Conservation (phyloP, 2,888 invertebrate species). For the Periphyllus acericola region DNA sequence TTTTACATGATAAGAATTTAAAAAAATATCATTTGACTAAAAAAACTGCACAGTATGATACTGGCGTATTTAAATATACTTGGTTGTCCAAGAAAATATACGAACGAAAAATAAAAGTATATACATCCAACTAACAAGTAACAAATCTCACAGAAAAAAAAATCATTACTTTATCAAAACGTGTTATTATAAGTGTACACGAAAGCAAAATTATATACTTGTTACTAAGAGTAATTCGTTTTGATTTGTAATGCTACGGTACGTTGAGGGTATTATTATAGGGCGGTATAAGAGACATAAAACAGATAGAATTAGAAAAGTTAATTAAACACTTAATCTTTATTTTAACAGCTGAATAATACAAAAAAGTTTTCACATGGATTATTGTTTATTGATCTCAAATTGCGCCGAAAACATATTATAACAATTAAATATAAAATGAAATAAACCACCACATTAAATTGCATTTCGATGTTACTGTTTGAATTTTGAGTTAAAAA, state of each 20-base stretch:
- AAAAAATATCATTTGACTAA: background rate
- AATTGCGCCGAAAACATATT: background rate
- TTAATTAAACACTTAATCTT: conserved; percentile 29
- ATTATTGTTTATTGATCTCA: background rate
- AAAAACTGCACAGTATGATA: background rate
- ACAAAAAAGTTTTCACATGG: background rate
- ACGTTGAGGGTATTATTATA: conserved; percentile 35
- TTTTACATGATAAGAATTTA: background rate
- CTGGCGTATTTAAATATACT: background rate
- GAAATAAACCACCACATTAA: too few species aligned
- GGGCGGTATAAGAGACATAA: conserved; percentile 4
- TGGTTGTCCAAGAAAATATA: background rate
- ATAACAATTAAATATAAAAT: background rate
- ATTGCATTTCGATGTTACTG: too few species aligned
- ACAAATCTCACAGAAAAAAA: background rate
- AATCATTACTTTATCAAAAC: conserved; percentile 14
- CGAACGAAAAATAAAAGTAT: background rate
- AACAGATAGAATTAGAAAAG: background rate
- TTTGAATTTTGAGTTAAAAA: too few species aligned
- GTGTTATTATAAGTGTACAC: conserved; percentile 29
- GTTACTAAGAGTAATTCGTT: conserved; percentile 43
- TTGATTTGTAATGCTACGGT: conserved; percentile 35
- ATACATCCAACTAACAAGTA: conserved; percentile 18
- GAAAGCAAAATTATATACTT: conserved; percentile 46
- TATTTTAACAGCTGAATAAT: conserved; percentile 18